Base-by-base conservation (phyloP, 2,888 invertebrate species). In the Meteorus colon region DNA sequence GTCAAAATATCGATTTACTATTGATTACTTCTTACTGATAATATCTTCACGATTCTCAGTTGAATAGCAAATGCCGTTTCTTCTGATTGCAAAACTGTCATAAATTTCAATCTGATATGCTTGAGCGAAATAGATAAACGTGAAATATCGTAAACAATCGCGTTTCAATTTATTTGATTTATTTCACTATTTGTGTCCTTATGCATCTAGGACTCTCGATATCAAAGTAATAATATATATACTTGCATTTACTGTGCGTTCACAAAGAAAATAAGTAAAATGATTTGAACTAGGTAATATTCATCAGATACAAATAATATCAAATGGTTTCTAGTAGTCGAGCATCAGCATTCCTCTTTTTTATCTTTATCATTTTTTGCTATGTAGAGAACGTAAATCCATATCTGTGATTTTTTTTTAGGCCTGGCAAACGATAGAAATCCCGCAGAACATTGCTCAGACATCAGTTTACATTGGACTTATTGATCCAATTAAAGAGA, bases 21-120 rank as follows among this genome's bases (percentile, higher is more conserved):
- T 69, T 45, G 14, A 69, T 29, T 55, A 69, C 55, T 29, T 34
- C n/a, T 48, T 29, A 69, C n/a, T 55, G 45, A 48, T 24, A 27
- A 16, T 31, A 48, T 31, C 12, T 24, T 16, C 31, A 12, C 8
- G 27, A 29, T 29, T 63, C n/a, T 31, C 5, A 34, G 10, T 63
- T 16, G 3, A 60, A 60, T 60, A 60, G 12, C 24, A 27, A 24
- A 34, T 14, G 14, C n/a, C 31, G 31, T 63, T n/a, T n/a, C 63
- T 27, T 34, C n/a, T 34, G 29, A 27, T 62, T 29, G 27, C 34
- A 24, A 24, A 24, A 29, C 59, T 60, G 24, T 19, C 59, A 60
- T 60, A 19, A 24, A 60, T 34, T 1, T 34, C n/a, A 63, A 12
- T 34, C 8, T 34, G 34, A 63, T 63, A 34, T 34, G 31, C 63